A percentile compares a stretch with the other conserved stretches of the same genome.
phyloP scores from a whole-genome alignment of 2,113 vertebrate species.

The Uropsilus gracilis region DNA sequence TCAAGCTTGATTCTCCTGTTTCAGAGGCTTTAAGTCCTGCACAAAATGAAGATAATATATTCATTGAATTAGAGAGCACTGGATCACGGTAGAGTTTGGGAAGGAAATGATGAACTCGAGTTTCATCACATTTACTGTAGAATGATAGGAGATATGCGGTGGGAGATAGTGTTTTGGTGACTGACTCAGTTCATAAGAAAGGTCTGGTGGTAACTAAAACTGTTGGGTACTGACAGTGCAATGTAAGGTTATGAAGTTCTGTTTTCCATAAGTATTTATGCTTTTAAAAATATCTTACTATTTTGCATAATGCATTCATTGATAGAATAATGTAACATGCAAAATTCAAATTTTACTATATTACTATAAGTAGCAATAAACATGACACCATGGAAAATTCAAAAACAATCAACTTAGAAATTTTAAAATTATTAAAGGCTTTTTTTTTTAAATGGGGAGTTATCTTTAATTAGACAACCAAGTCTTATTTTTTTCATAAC shows the following conservation, averaged over 20 bases:
- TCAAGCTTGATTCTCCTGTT: not conserved
- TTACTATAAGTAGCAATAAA: constrained; percentile 16
- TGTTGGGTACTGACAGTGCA: not conserved
- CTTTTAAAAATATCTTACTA: constrained; percentile 9
- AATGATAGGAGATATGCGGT: not conserved
- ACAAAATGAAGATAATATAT: not conserved
- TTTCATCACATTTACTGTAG: not conserved
- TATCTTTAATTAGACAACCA: too few species aligned
- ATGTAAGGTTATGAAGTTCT: not conserved
- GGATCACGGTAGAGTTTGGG: not conserved
- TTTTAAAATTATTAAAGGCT: too few species aligned
- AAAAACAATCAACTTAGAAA: not conserved
- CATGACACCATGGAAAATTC: too few species aligned
- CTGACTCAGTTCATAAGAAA: not conserved
- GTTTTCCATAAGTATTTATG: not conserved
- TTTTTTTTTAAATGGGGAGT: too few species aligned
- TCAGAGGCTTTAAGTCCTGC: not conserved
- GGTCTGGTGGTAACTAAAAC: not conserved
- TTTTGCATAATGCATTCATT: not conserved
- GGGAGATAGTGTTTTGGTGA: not conserved
- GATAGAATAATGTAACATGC: not conserved
- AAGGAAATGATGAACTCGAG: not conserved
- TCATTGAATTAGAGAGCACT: not conserved
- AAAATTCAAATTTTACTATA: not conserved
- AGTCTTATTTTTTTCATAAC: too few species aligned